Percentiles rank a stretch among this genome's conserved stretches.
Conservation (phyloP, 2,797 vertebrate species). For the Takifugu ocellatus region DNA sequence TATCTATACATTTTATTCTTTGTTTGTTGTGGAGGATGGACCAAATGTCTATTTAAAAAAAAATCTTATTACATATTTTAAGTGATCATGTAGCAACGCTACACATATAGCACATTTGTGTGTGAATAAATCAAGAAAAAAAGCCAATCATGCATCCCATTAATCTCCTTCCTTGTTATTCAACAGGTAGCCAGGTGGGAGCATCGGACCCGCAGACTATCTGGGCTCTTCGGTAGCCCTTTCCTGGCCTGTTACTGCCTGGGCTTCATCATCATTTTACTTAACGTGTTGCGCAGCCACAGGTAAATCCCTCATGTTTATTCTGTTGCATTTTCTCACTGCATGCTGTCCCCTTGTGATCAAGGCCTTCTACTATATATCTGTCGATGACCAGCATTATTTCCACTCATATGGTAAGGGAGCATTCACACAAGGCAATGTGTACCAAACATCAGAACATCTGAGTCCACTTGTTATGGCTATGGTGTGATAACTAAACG, state of each 20-base stretch:
- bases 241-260: conserved; percentile 84
- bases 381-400: too few relatives aligned
- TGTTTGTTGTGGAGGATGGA: too few relatives aligned
- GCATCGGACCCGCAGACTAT: conserved; percentile 79
- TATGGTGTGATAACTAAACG: too few relatives aligned
- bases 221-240: conserved; percentile 79
- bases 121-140: not conserved
- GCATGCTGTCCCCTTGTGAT: too few relatives aligned
- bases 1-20: too few relatives aligned
- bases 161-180: not conserved
- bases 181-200: conserved; percentile 68
- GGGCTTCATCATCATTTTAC: conserved; percentile 78
- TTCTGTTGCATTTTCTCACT: too few relatives aligned
- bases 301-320: conserved; percentile 71
- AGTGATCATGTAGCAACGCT: not conserved
- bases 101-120: not conserved
- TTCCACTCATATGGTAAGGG: too few relatives aligned
- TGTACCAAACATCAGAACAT: too few relatives aligned
- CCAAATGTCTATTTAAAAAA: not conserved
- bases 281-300: conserved; percentile 87
- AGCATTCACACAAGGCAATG: too few relatives aligned
- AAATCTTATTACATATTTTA: too few relatives aligned
- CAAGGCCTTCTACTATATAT: too few relatives aligned
- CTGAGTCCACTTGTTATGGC: too few relatives aligned
- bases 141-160: not conserved